These are phyloP conservation scores for Tragelaphus scriptus DNA, from an alignment of 2,113 vertebrate species.

Conservation along the genomic window DNA sequence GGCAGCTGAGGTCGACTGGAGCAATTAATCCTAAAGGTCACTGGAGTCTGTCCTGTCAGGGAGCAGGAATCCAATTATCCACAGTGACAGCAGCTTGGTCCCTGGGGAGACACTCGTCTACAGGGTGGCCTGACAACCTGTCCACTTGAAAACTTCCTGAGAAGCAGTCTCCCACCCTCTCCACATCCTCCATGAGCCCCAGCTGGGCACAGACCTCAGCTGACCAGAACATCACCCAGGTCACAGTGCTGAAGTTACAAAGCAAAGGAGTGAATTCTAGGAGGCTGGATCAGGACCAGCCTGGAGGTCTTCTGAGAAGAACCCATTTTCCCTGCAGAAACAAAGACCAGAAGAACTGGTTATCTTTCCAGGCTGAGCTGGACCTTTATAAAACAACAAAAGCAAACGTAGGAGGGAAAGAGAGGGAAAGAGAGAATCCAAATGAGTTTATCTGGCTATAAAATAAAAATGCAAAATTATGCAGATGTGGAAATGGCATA, in stretches of 20 bases:
- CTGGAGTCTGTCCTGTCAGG: conserved; percentile 29
- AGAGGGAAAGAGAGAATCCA: conserved; percentile 37
- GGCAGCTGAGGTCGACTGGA: conserved; percentile 38
- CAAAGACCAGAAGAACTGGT: not conserved
- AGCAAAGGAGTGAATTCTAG: not conserved
- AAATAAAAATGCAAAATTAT: conserved; percentile 68
- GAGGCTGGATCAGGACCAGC: not conserved
- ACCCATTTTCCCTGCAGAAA: not conserved
- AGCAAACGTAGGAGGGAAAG: conserved; percentile 4
- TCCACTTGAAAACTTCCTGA: conserved; percentile 38
- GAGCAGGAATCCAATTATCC: conserved; percentile 68
- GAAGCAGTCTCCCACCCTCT: not conserved
- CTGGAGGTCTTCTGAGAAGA: not conserved
- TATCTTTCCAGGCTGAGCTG: not conserved
- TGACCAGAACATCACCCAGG: not conserved
- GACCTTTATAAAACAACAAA: conserved; percentile 27
- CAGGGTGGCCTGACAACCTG: not conserved
- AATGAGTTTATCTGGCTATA: conserved; percentile 55
- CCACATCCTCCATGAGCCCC: not conserved
- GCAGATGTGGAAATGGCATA: conserved; percentile 42
- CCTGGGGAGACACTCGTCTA: not conserved
- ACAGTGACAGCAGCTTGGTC: conserved; percentile 55
- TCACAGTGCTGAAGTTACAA: not conserved
- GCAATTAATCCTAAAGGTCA: conserved; percentile 75
- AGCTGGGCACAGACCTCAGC: not conserved